Percentiles rank a stretch among this genome's conserved stretches.
Conservation (phyloP, 2,888 invertebrate species). For the Pachycephus smyrnensis region DNA sequence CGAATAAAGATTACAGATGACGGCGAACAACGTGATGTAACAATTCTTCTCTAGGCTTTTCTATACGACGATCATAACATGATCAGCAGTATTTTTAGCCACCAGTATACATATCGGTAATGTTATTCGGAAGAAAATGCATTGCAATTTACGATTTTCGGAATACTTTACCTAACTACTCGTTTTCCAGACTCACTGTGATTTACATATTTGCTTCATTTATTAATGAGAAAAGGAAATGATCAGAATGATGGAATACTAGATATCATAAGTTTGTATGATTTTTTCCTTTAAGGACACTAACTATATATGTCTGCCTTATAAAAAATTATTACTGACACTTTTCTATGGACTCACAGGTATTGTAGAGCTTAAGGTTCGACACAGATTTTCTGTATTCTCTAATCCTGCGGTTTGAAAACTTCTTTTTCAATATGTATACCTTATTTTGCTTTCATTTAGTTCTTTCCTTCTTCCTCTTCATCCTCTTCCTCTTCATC, state of each 20-base stretch:
- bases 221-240: neutral
- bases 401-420: constrained; percentile 31
- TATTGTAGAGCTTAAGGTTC: neutral
- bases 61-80: neutral
- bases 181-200: neutral
- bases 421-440: neutral
- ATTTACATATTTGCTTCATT: neutral
- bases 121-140: neutral
- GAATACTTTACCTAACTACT: neutral
- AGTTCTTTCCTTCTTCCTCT: constrained; percentile 12
- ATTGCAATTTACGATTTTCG: neutral
- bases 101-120: neutral
- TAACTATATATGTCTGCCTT: neutral
- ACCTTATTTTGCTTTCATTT: constrained; percentile 7
- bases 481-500: constrained; percentile 20
- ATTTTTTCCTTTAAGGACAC: no score
- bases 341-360: neutral
- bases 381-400: neutral
- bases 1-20: neutral
- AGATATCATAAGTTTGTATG: no score
- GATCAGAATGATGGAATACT: no score
- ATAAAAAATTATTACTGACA: neutral
- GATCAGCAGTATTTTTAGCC: neutral
- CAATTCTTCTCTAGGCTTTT: neutral
- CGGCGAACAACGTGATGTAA: neutral